A percentile compares a stretch with the other conserved stretches of the same genome.
phyloP scores from a whole-genome alignment of 2,797 vertebrate species.

The Monodelphis domestica region DNA sequence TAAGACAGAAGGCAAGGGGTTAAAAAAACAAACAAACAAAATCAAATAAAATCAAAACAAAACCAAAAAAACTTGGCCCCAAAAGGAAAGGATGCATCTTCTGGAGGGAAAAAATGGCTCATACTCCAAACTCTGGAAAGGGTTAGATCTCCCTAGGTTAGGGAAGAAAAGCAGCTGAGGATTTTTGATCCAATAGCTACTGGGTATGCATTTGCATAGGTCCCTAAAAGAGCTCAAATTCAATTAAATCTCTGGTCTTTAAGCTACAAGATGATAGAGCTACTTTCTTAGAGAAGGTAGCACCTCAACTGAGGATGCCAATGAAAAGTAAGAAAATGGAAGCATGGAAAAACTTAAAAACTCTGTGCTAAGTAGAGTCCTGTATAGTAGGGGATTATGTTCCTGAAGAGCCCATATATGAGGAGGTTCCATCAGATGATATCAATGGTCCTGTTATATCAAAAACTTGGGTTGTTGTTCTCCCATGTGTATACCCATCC shows the following conservation, averaged over 20 bases:
- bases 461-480: background rate
- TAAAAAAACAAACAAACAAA: too few relatives aligned
- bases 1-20: too few relatives aligned
- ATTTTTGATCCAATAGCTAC: background rate
- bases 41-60: too few relatives aligned
- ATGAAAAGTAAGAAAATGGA: background rate
- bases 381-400: background rate
- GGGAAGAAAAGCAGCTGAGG: background rate
- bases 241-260: background rate
- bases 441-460: background rate
- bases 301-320: background rate
- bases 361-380: background rate
- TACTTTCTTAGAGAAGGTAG: background rate
- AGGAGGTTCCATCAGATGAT: background rate
- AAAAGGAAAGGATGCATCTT: too few relatives aligned
- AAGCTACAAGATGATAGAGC: background rate
- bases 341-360: background rate
- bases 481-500: background rate
- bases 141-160: background rate
- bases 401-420: background rate
- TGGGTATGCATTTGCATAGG: too few relatives aligned
- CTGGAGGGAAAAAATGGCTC: background rate
- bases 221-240: background rate
- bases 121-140: background rate
- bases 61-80: background rate